Evolutionary conservation across 2,888 invertebrate genomes (phyloP), one percentile per base, ranked within the genome.

Genomic region (Mycalesis mineus): DNA sequence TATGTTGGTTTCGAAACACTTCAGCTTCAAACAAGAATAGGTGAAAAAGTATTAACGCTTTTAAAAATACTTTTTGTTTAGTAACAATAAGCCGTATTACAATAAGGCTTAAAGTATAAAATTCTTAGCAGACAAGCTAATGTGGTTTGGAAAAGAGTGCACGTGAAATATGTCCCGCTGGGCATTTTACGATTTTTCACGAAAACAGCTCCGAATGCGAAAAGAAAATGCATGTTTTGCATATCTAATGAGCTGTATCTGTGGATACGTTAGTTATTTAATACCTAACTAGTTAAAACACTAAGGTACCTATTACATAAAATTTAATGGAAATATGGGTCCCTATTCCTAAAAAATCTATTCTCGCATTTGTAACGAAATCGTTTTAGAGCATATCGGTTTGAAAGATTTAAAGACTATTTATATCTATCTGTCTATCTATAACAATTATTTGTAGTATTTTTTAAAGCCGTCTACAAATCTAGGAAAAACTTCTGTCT

Each of bases 131-230:
- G 51, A 59, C 29, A 13, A 44, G 51, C 36, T 42, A 40, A 14
- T 52, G 58, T 33, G 14, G 45, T 33, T 22, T 33, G 36, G 37
- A 49, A 42, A 29, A 49, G 37, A 42, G 29, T 45, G 49, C 42
- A 54, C 44, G 22, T 54, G 48, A 61, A 61, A 60, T 56, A 49
- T 56, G 58, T 57, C 60, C 57, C 59, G 44, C 40, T 71, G 81
- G 75, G 79, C 75, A 68, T 77, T 68, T 61, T 58, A 65, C 72
- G 69, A 82, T 83, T 81, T 84, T 81, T 84, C 82, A 79, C 64
- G 72, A 69, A 75, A 79, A 79, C 77, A 70, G 66, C 72, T 74
- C 65, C 76, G 82, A 82, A 83, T 83, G 74, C 72, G 70, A 78
- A 74, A 63, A 51, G 50, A 51, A 63, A 44, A 49, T 48, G 51